Evolutionary conservation across 2,888 invertebrate genomes (phyloP).

Genomic region (Caenorhabditis becei): DNA sequence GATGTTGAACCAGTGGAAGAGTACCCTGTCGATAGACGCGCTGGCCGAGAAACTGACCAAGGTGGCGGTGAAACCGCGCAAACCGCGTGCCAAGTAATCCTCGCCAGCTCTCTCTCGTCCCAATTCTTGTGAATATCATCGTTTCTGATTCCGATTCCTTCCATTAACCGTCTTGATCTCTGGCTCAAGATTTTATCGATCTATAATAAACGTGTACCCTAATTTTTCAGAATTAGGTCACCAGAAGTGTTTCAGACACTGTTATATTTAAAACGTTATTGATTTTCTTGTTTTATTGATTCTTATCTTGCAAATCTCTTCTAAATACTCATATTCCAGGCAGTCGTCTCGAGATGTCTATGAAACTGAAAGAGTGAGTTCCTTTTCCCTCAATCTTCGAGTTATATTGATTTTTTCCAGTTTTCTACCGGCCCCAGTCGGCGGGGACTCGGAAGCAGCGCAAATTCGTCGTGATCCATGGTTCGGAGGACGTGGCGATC

Average conservation of each 20-base stretch:
- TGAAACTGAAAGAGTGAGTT: slow-evolving; percentile 62
- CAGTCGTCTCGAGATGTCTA: slow-evolving; percentile 36
- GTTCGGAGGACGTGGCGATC: slow-evolving; percentile 73
- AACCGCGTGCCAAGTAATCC: slow-evolving; percentile 15
- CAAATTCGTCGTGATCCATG: slow-evolving; percentile 86
- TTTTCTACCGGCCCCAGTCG: slow-evolving; percentile 91
- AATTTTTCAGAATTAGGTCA: not conserved
- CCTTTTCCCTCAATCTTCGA: not conserved
- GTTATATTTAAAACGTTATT: not conserved
- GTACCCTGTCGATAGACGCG: not conserved
- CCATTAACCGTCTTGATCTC: slow-evolving; percentile 22
- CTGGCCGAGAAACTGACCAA: slow-evolving; percentile 5
- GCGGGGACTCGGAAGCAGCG: slow-evolving; percentile 92
- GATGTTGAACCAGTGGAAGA: not conserved
- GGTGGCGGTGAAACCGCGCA: slow-evolving; percentile 9
- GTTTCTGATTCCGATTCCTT: not conserved
- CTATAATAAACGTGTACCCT: slow-evolving; percentile 29
- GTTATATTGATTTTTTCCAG: slow-evolving; percentile 84
- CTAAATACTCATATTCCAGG: not conserved
- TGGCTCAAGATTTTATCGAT: slow-evolving; percentile 13
- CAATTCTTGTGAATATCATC: slow-evolving; percentile 24
- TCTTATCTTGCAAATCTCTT: not conserved
- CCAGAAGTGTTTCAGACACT: not conserved
- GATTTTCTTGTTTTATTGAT: not conserved
- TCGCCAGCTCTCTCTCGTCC: not conserved